Evolutionary conservation across 2,888 invertebrate genomes (phyloP), one percentile per base, ranked within the genome.

Genomic region (Thelaira solivaga): DNA sequence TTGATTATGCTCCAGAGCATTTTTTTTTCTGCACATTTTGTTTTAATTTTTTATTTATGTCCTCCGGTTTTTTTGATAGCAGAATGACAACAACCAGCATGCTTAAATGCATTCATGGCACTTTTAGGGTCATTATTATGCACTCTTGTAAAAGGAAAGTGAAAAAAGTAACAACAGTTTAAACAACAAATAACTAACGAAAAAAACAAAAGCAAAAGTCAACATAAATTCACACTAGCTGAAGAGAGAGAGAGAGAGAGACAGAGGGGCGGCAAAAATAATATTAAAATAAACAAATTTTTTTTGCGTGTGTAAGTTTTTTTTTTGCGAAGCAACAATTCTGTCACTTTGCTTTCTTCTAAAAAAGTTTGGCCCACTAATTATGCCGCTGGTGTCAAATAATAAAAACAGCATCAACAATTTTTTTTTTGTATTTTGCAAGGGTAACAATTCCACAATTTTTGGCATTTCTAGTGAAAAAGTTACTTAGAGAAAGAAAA

Each of bases 41-140:
- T 39, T 72, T 55, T 74, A 45, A 24, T 57, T 39, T n/a, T 18
- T 73, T 57, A 43, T 57, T 26, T 36, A 59, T 59, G 13, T 59
- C 31, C 34, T 61, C 61, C 34, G 49, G 26, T 59, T 59, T 10
- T 45, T 22, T 45, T 68, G 24, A 45, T 36, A 45, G 43, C 16
- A 55, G 39, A 45, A 45, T 65, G 69, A 65, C 49, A 47, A 49
- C 49, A 51, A 71, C n/a, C 57, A 61, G 53, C 71, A 65, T 22
- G 64, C 41, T 68, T 76, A 59, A 64, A 69, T 76, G 61, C 65
- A 76, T 72, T 72, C 76, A 67, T 72, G 71, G 26, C 65, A 71
- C 76, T 71, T 76, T 59, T 61, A 61, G 65, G 59, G 76, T 53
- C 76, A 76, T 76, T 76, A 76, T 76, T 76, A 76, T 76, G 57